phyloP scores from a whole-genome alignment of 2,797 vertebrate species.

The Onychomys torridus region DNA sequence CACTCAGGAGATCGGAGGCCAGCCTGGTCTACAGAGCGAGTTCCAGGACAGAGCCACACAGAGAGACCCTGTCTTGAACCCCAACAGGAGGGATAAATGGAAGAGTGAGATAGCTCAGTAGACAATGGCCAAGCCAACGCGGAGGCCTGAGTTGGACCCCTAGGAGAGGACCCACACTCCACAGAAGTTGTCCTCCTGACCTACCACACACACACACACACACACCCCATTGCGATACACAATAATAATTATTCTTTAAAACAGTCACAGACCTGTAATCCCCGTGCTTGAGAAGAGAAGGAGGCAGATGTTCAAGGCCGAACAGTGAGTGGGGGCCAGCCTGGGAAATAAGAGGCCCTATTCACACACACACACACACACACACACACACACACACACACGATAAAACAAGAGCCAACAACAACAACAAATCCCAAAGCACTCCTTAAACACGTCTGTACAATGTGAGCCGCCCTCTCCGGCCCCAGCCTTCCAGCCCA shows the following conservation, averaged over 20 bases:
- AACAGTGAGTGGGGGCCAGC: too few relatives aligned
- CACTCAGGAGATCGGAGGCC: not conserved
- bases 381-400: not conserved
- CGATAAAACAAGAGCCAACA: not conserved
- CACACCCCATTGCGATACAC: not conserved
- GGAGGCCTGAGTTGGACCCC: not conserved
- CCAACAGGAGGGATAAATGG: not conserved
- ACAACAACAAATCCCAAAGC: not conserved
- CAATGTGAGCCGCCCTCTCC: not conserved
- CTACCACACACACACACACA: not conserved
- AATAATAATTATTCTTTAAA: too few relatives aligned
- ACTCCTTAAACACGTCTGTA: too few relatives aligned
- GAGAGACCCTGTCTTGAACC: not conserved
- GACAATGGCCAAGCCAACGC: too few relatives aligned
- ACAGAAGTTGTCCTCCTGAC: not conserved
- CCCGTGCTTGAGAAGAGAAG: too few relatives aligned
- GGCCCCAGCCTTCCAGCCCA: rapidly evolving
- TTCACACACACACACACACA: not conserved
- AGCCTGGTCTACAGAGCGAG: not conserved
- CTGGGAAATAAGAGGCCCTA: too few relatives aligned
- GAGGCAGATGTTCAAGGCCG: too few relatives aligned
- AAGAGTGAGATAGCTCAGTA: not conserved
- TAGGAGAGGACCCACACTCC: not conserved
- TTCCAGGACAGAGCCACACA: not conserved
- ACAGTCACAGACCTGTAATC: not conserved